Conservation (phyloP, 2,888 invertebrate genomes). For the Exocentrus adspersus region DNA sequence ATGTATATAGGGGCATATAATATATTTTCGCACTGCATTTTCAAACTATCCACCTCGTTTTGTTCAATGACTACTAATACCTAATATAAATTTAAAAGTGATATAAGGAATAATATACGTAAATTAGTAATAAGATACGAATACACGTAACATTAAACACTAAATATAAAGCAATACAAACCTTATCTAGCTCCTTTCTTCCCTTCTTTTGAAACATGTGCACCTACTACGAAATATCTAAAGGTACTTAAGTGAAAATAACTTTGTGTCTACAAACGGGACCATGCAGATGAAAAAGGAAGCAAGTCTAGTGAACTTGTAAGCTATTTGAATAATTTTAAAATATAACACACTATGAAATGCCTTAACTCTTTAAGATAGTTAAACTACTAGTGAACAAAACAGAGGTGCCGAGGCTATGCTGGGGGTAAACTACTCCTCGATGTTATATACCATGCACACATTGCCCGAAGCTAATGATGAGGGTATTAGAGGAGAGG, state of each 20-base stretch:
- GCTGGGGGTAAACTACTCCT: slow-evolving; percentile 62
- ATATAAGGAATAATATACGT: slow-evolving; percentile 22
- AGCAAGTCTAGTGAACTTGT: not conserved
- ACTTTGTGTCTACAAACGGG: not conserved
- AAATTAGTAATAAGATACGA: not conserved
- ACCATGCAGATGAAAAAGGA: not conserved
- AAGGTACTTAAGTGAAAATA: slow-evolving; percentile 11
- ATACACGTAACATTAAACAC: not conserved
- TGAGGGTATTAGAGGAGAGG: slow-evolving; percentile 78
- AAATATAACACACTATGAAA: slow-evolving; percentile 15
- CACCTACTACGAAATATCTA: slow-evolving; percentile 10
- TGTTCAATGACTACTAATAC: slow-evolving; percentile 33
- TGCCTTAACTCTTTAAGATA: slow-evolving; percentile 6
- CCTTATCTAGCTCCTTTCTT: too few species aligned
- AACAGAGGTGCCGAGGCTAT: slow-evolving; percentile 52
- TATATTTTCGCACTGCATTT: slow-evolving; percentile 41
- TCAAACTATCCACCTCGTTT: slow-evolving; percentile 32
- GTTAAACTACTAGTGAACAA: slow-evolving; percentile 35
- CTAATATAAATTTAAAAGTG: slow-evolving; percentile 28
- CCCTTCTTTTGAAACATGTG: too few species aligned
- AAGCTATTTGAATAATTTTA: slow-evolving; percentile 12
- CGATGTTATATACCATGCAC: slow-evolving; percentile 64
- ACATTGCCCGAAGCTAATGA: slow-evolving; percentile 59
- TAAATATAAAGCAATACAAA: slow-evolving; percentile 27
- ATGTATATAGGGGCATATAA: slow-evolving; percentile 27